These are phyloP conservation scores for Acinonyx jubatus DNA, from an alignment of 2,113 vertebrate species.

Conservation along the genomic window DNA sequence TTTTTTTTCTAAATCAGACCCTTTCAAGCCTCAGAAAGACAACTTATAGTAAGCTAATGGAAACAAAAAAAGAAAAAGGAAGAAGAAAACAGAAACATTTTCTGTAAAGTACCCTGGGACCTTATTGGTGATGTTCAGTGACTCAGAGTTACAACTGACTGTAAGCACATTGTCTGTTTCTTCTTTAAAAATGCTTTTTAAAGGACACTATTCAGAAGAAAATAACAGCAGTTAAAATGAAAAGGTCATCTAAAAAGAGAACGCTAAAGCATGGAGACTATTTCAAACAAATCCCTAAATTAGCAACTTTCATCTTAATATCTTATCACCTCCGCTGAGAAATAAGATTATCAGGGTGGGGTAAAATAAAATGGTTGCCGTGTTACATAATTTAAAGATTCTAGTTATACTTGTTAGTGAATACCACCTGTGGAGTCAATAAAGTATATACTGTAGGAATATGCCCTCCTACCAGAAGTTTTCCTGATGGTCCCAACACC, in stretches of 20 bases:
- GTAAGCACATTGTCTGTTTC: not conserved
- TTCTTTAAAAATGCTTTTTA: conserved; percentile 24
- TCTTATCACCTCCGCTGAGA: not conserved
- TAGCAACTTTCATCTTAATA: not conserved
- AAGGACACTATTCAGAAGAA: conserved; percentile 46
- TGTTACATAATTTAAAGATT: conserved; percentile 33
- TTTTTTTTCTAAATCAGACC: not conserved
- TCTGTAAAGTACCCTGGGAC: no score
- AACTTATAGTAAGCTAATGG: not conserved
- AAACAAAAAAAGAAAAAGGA: not conserved
- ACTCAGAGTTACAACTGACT: not conserved
- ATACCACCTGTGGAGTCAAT: conserved; percentile 28
- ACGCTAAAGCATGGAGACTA: conserved; percentile 5
- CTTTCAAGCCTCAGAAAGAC: conserved; percentile 33
- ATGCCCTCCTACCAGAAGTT: not conserved
- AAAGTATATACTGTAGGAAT: not conserved
- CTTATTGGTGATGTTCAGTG: not conserved
- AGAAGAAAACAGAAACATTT: not conserved
- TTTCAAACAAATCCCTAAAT: conserved; percentile 47
- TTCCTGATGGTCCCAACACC: not conserved
- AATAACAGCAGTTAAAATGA: conserved; percentile 59
- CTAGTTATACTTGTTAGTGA: conserved; percentile 23
- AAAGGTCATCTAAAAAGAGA: conserved; percentile 50
- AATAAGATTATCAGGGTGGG: not conserved
- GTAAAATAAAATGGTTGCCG: conserved; percentile 32